Conservation (phyloP, 2,888 invertebrate genomes). For the Frankliniella fusca region DNA sequence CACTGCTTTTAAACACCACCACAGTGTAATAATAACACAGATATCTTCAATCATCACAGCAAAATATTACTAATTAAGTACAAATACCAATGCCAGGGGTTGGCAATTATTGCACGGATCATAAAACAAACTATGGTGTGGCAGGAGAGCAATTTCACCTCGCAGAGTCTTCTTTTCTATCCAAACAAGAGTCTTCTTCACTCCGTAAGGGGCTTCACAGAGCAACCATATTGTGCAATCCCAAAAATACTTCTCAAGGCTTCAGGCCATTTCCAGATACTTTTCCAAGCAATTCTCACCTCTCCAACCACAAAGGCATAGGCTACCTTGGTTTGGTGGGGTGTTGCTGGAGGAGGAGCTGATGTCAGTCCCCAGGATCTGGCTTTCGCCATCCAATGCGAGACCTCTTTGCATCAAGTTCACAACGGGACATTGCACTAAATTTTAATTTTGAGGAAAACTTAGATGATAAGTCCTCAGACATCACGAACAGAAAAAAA, state of each 20-base stretch:
- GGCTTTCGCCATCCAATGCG: slow-evolving; percentile 42
- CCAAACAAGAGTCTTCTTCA: neutral
- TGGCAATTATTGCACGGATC: neutral
- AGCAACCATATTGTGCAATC: neutral
- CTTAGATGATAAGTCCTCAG: slow-evolving; percentile 12
- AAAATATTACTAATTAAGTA: slow-evolving; percentile 3
- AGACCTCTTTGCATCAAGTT: slow-evolving; percentile 41
- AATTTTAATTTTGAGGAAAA: slow-evolving; percentile 27
- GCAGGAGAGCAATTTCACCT: neutral
- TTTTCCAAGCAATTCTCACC: slow-evolving; percentile 10
- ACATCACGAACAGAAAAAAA: slow-evolving; percentile 8
- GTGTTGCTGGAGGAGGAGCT: slow-evolving; percentile 36
- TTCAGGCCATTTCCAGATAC: neutral
- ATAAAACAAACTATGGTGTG: neutral
- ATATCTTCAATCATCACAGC: neutral
- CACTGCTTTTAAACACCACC: neutral
- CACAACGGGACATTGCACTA: slow-evolving; percentile 33
- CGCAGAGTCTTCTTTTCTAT: neutral
- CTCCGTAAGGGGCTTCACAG: neutral
- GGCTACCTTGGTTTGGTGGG: slow-evolving; percentile 18
- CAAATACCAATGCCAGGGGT: neutral
- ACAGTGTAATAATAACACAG: slow-evolving; percentile 5
- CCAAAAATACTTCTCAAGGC: neutral
- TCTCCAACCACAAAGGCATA: neutral
- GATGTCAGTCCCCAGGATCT: slow-evolving; percentile 42